Evolutionary conservation across 2,797 vertebrate genomes (phyloP), one percentile per base, ranked within the genome.

Genomic region (Liparis tanakae): DNA sequence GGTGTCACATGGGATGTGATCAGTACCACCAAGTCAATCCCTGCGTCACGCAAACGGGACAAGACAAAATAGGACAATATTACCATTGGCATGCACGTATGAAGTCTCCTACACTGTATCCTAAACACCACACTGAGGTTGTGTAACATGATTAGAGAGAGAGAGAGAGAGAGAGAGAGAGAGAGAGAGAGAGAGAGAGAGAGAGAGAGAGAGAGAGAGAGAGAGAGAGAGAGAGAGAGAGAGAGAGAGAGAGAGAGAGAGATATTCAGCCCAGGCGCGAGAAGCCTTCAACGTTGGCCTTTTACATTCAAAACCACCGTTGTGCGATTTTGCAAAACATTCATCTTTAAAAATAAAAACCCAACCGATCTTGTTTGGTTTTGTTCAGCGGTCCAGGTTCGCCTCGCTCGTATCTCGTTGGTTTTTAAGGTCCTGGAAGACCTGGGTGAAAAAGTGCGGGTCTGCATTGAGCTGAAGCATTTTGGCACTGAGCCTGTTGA

Each of bases 391-490:
- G 87, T 99, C 97, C 93, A 98, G 89, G 90, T 94, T 96, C 80
- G 89, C 89, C 88, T 92, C 92, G 78, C 41, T 65, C 64, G 76
- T 85, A 51, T 97, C 96, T 43, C 96, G 96, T 79, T 99, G 97
- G 81, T 96, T 96, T 89, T 99, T 98, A 72, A 99, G 96, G 89
- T 99, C 97, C 89, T 98, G 96, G 89, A 99, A 98, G 85, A 99
- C 95, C 94, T 99, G 95, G 65, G 97, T 99, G 95, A 99, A 99
- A 94, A 97, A 99, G 87, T 97, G 98, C 69, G 97, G 97, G 89
- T 99, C 98, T 15, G 96, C 94, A 77, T 99, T 99, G 82, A 99
- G 95, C 91, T 95, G 94, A 80, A 99, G 94, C 98, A 99, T 99
- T 93, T 99, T 96, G 91, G 93, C 92, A 88, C 98, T 99, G 88